Evolutionary conservation across 2,888 invertebrate species (phyloP), one percentile per base, ranked within the genome.

Genomic region (Polia nebulosa): DNA sequence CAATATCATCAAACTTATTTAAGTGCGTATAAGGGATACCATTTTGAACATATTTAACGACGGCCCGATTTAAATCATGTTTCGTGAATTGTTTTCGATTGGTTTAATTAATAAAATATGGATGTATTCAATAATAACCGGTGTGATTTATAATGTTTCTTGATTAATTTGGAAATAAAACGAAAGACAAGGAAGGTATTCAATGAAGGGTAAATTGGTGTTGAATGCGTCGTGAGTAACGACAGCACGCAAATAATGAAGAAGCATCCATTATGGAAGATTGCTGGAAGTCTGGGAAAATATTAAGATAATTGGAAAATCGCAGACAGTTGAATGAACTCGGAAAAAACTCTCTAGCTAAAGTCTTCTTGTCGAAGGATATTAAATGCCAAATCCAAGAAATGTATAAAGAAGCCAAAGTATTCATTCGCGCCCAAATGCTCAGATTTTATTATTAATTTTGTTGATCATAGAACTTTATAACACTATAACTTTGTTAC

Each of bases 1-100:
- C 88, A 90, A 93, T 91, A 92, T 91, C 93, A 90, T 92, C 84
- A 87, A 84, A 90, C 68, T 80, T 83, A 90, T 89, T 91, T 90
- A 88, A 91, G 85, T 84, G 85, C 74, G 75, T 78, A 74, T 77
- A 85, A 72, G 74, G 78, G 83, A 84, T 80, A 81, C 81, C 73
- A 79, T 83, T 86, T 84, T 82, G 84, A 80, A 80, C 80, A 78
- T 70, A 73, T 81, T 83, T 81, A 83, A 79, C 64, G 69, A 68
- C 44, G 32, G 36, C 57, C 55, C 41, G 60, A 63, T 62, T 76
- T 77, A 80, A 82, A 83, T 85, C 75, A 78, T 72, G 70, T 73
- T 71, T 56, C 49, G 47, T 70, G 80, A 83, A 82, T 83, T 81
- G 76, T 74, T 81, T 81, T 74, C 62, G 70, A 77, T 81, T 61